Conservation (phyloP, 2,113 vertebrate genomes). For the Dasyurus viverrinus region DNA sequence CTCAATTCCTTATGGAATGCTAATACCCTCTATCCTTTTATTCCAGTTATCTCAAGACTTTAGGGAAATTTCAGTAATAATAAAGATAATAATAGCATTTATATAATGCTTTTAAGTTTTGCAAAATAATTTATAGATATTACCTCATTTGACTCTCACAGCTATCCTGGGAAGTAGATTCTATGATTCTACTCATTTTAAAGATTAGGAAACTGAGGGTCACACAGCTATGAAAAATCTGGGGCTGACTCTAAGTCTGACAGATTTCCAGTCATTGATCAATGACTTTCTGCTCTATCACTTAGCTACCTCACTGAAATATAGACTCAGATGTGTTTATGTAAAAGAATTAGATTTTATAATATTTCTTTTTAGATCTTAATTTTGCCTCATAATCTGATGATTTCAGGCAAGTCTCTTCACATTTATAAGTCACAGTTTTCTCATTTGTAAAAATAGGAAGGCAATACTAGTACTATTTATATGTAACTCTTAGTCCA, state of each 20-base stretch:
- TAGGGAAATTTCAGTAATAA: conserved; percentile 19
- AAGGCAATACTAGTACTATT: too few relatives aligned
- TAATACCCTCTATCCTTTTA: background rate
- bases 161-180: background rate
- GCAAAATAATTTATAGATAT: background rate
- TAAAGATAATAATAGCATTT: background rate
- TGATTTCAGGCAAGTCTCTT: too few relatives aligned
- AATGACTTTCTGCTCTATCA: background rate
- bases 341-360: background rate
- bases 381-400: too few relatives aligned
- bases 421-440: too few relatives aligned
- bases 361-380: too few relatives aligned
- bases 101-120: background rate
- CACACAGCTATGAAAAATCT: background rate
- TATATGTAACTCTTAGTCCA: background rate
- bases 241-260: background rate
- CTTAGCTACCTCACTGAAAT: background rate
- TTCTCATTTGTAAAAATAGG: too few relatives aligned
- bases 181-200: background rate
- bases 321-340: background rate
- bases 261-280: background rate
- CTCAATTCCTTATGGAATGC: background rate
- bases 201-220: background rate
- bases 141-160: background rate
- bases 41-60: conserved; percentile 4